Conservation (phyloP, 2,797 vertebrate species). For the Rhadinocentrus ornatus region DNA sequence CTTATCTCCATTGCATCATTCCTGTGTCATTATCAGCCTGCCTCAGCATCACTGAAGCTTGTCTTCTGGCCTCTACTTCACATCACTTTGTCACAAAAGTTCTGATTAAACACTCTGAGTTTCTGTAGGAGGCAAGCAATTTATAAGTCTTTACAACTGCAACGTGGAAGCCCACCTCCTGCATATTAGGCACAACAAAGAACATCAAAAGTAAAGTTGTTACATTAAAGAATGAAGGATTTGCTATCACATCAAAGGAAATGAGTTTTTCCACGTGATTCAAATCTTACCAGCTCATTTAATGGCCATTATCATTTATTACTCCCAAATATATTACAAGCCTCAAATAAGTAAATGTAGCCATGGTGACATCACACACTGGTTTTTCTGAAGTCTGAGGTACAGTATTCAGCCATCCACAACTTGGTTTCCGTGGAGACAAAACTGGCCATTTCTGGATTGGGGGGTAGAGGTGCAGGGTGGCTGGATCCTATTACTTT, state of each 20-base stretch:
- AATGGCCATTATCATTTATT: background rate
- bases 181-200: slow-evolving; percentile 2
- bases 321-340: background rate
- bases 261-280: background rate
- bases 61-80: slow-evolving; percentile 66
- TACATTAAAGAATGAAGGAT: background rate
- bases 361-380: background rate
- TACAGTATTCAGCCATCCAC: background rate
- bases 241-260: background rate
- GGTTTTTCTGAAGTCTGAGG: background rate
- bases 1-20: slow-evolving; percentile 58
- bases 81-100: slow-evolving; percentile 63
- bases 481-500: too few relatives aligned
- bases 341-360: background rate
- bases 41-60: slow-evolving; percentile 56
- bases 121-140: slow-evolving; percentile 34
- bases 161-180: background rate
- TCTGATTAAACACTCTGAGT: slow-evolving; percentile 40
- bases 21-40: slow-evolving; percentile 57
- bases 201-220: slow-evolving; percentile 20
- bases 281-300: background rate
- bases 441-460: too few relatives aligned
- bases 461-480: too few relatives aligned
- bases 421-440: background rate
- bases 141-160: slow-evolving; percentile 17